Conservation (phyloP, 2,797 vertebrate genomes). For the Pteronotus mesoamericanus region DNA sequence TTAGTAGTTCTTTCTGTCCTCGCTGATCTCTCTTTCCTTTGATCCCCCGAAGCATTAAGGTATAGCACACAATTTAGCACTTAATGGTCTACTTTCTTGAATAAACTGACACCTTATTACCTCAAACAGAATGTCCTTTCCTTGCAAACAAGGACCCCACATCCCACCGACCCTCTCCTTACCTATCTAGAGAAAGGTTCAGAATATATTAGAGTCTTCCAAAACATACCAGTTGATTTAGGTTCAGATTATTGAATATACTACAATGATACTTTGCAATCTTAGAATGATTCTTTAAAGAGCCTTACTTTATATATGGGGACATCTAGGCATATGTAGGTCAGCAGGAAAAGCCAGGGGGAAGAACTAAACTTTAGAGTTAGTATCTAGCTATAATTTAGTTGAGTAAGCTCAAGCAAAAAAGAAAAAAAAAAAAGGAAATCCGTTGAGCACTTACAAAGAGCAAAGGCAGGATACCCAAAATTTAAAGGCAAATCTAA, state of each 20-base stretch:
- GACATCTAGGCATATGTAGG: background rate
- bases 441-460: background rate
- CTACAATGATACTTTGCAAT: background rate
- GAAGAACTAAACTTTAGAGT: background rate
- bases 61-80: background rate
- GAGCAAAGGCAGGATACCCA: background rate
- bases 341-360: background rate
- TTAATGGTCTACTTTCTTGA: background rate
- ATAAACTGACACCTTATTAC: background rate
- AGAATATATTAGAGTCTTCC: background rate
- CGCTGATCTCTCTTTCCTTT: constrained; percentile 18
- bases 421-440: background rate
- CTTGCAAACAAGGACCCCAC: background rate
- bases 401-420: background rate
- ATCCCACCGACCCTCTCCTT: background rate
- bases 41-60: background rate
- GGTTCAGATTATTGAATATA: background rate
- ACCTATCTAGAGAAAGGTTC: background rate
- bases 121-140: background rate
- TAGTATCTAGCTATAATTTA: background rate
- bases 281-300: background rate
- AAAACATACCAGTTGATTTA: background rate
- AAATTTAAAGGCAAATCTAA: constrained; percentile 2
- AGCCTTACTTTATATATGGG: background rate
- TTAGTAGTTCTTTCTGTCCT: background rate